A percentile compares a stretch with the other conserved stretches of the same genome.
phyloP scores from a whole-genome alignment of 2,797 vertebrate species.

The Gambelia wislizenii region DNA sequence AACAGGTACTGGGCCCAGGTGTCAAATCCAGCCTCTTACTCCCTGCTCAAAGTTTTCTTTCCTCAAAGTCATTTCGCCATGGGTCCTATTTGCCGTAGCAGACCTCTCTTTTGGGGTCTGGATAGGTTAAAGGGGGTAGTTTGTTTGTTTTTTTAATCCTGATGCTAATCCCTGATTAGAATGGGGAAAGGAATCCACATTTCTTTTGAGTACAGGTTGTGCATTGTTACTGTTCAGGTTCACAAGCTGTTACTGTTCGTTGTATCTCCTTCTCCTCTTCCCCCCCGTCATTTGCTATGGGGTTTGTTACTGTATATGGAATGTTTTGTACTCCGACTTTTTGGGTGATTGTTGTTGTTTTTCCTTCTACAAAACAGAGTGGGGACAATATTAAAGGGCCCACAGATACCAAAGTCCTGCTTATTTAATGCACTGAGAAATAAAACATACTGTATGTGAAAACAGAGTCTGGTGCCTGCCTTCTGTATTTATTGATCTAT shows the following conservation, averaged over 20 bases:
- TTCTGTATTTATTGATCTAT: background rate
- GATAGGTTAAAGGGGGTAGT: background rate
- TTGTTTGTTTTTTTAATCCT: background rate
- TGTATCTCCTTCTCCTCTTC: conserved; percentile 66
- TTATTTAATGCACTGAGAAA: conserved; percentile 83
- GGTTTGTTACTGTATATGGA: conserved; percentile 76
- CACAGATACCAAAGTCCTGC: conserved; percentile 75
- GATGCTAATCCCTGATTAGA: background rate
- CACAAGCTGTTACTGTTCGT: conserved; percentile 69
- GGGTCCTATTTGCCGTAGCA: background rate
- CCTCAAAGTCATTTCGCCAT: background rate
- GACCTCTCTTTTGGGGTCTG: background rate
- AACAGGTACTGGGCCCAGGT: background rate
- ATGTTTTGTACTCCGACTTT: conserved; percentile 76
- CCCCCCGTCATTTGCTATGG: conserved; percentile 71
- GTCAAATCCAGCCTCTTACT: too few relatives aligned
- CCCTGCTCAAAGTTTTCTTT: background rate
- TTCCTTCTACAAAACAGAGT: conserved; percentile 66
- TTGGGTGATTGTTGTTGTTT: background rate
- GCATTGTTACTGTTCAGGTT: conserved; percentile 68
- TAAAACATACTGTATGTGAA: conserved; percentile 77
- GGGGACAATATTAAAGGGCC: conserved; percentile 74
- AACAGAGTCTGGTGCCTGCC: conserved; percentile 11
- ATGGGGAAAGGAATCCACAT: conserved; percentile 20
- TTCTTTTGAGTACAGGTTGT: conserved; percentile 60